Percentiles rank a stretch among this genome's conserved stretches.
Conservation (phyloP, 35 echinoderm and acorn worm genomes). For the Heliocidaris erythrogramma region DNA sequence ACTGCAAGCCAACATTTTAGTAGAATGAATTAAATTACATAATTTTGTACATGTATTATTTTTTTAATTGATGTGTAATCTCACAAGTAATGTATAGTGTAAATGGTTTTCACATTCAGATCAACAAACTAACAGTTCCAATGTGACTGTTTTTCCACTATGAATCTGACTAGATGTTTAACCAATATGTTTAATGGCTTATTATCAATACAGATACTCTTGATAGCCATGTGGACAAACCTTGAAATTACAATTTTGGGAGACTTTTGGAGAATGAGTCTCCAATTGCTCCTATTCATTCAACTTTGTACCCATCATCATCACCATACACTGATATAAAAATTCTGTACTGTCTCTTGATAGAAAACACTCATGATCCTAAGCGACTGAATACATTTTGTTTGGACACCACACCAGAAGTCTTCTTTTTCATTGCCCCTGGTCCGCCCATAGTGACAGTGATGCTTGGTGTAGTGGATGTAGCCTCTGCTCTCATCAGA, state of each 20-base stretch:
- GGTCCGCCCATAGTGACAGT: slow-evolving; percentile 48
- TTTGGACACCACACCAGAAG: not conserved
- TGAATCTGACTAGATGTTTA: not conserved
- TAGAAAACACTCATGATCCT: slow-evolving; percentile 16
- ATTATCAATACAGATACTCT: not conserved
- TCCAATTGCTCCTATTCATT: not conserved
- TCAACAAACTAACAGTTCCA: not conserved
- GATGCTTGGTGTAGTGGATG: slow-evolving; percentile 57
- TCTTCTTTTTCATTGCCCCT: not conserved
- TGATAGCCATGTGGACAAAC: not conserved
- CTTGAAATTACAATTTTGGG: not conserved
- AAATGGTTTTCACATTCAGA: not conserved
- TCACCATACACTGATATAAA: not conserved
- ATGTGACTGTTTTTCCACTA: not conserved
- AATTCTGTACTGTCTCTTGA: not conserved
- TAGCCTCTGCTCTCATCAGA: slow-evolving; percentile 61
- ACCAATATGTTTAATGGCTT: no score
- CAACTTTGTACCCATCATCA: not conserved
- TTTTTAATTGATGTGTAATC: not conserved
- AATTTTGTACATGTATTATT: no score
- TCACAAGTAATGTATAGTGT: not conserved
- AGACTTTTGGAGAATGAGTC: not conserved
- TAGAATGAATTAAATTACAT: no score
- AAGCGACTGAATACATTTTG: slow-evolving; percentile 35
- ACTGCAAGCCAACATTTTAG: no score